Evolutionary conservation across 2,888 invertebrate species (phyloP).

Genomic region (Sarcophaga subvicina): DNA sequence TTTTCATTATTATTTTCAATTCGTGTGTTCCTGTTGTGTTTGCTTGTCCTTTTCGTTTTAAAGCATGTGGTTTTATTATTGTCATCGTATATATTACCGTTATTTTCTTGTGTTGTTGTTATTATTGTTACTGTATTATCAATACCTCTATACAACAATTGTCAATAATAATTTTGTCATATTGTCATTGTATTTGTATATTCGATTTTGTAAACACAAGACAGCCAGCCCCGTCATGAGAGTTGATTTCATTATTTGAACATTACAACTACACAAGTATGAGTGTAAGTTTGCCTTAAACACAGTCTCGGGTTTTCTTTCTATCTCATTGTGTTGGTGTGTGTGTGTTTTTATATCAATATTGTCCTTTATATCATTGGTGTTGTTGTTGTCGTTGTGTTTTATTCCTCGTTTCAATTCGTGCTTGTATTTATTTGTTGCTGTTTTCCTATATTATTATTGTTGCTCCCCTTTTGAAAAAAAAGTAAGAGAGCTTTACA

Average conservation of each 20-base stretch:
- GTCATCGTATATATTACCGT: constrained; percentile 43
- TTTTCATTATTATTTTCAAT: background rate
- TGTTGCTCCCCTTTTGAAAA: constrained; percentile 25
- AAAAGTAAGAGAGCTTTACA: constrained; percentile 27
- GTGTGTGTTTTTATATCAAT: constrained; percentile 30
- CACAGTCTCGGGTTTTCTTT: background rate
- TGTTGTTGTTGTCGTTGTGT: constrained; percentile 33
- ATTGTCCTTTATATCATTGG: constrained; percentile 54
- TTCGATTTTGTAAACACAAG: constrained; percentile 46
- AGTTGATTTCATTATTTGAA: background rate
- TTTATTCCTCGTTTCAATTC: constrained; percentile 67
- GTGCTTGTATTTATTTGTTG: constrained; percentile 55
- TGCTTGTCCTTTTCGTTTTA: constrained; percentile 18
- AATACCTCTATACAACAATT: constrained; percentile 5
- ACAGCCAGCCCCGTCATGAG: background rate
- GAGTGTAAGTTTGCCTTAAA: constrained; percentile 1
- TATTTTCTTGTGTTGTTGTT: constrained; percentile 1
- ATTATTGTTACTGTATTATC: background rate
- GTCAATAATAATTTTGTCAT: constrained; percentile 48
- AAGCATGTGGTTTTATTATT: constrained; percentile 51
- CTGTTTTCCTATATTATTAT: constrained; percentile 23
- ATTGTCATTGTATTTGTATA: constrained; percentile 39
- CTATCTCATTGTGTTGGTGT: background rate
- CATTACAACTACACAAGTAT: background rate
- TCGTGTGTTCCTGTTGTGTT: constrained; percentile 4